These are phyloP conservation scores for Hexactinellida sp. DNA, from an alignment of 37 sponge, comb jelly and placozoan species.

Conservation along the genomic window DNA sequence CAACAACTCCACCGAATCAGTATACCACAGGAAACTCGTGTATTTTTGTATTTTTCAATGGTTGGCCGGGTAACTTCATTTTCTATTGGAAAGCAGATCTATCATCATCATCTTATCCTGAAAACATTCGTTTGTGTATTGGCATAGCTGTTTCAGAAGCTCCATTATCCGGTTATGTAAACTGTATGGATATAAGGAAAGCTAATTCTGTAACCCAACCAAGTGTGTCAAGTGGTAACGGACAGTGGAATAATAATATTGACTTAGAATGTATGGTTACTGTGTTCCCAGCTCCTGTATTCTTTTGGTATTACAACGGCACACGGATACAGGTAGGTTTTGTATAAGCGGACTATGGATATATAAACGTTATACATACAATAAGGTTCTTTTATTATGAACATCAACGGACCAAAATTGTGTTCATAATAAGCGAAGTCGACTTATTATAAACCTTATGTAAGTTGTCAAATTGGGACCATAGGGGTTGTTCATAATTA, in stretches of 20 bases:
- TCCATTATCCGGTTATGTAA: background rate
- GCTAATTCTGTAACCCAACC: background rate
- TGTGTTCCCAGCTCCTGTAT: constrained; percentile 2
- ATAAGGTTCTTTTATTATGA: too few relatives aligned
- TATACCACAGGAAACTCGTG: background rate
- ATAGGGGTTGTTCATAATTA: too few relatives aligned
- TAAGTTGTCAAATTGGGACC: too few relatives aligned
- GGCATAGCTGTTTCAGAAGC: background rate
- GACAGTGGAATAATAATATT: background rate
- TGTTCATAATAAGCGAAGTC: too few relatives aligned
- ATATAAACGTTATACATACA: too few relatives aligned
- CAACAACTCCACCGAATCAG: background rate
- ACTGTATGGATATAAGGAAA: background rate
- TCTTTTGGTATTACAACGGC: background rate
- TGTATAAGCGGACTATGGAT: too few relatives aligned
- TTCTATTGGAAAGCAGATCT: background rate
- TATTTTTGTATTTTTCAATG: background rate
- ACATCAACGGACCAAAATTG: too few relatives aligned
- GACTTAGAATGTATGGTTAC: background rate
- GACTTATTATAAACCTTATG: too few relatives aligned
- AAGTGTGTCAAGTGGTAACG: background rate
- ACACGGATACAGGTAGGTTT: background rate
- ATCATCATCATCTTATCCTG: background rate
- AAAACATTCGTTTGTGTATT: background rate
- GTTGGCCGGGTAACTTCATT: background rate